Base-by-base conservation (phyloP, 2,888 invertebrate species). In the Coenonympha glycerion region DNA sequence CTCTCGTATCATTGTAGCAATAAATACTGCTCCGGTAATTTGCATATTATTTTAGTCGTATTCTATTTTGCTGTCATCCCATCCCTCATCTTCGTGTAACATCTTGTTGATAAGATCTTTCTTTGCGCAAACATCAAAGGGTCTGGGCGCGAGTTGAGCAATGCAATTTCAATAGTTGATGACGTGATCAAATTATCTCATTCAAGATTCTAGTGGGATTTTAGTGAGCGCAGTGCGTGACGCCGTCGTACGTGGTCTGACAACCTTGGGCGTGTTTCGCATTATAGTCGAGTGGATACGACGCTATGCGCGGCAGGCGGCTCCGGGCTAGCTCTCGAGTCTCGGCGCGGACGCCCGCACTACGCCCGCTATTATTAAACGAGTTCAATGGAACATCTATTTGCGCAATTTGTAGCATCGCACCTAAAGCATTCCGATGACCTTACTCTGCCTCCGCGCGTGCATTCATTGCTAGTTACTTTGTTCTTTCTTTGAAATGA, bases 341-440 rank as follows among this genome's bases (percentile, higher is more conserved):
- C 72, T 71, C 42, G 31, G 26, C 69, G 68, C 73, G 73, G 76
- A 77, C 80, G 79, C 79, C 81, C 73, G 77, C 84, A 73, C 81
- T 79, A 81, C 80, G 79, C 76, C 74, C 62, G 79, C 85, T 86
- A 85, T 84, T 83, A 84, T 81, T 86, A 83, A 83, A 84, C 77
- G 84, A 87, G 85, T 86, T 86, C 86, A 86, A 84, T 86, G 86
- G 86, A 86, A 84, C 84, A 81, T 86, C 86, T 85, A 85, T 86
- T 87, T 84, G 82, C 82, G 86, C 83, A 85, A 87, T 86, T 81
- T 76, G 76, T 77, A 81, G 71, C 77, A 78, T 78, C 76, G 73
- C 76, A 69, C 73, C 77, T 72, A 75, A 73, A 76, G 71, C 75
- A 79, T 81, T 78, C 73, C 69, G 76, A 76, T 78, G 82, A 83